Evolutionary conservation across 2,888 invertebrate genomes (phyloP).

Genomic region (Baccha elongata): DNA sequence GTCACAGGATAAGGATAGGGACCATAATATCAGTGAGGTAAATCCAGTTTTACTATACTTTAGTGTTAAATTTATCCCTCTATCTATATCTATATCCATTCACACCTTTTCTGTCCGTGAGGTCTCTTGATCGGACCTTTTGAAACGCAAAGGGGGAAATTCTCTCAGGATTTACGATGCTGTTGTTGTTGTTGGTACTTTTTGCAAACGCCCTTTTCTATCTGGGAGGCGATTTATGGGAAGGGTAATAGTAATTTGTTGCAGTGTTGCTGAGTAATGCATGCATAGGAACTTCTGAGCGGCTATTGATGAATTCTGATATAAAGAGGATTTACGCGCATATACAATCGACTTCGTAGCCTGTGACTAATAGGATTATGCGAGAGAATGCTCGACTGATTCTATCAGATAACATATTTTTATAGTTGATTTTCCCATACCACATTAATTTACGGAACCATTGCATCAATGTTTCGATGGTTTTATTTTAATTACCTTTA

Average conservation of each 20-base stretch:
- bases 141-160: conserved; percentile 6
- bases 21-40: not conserved
- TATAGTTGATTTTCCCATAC: conserved; percentile 50
- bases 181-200: not conserved
- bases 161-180: not conserved
- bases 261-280: conserved; percentile 29
- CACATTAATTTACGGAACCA: conserved; percentile 15
- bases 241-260: conserved; percentile 60
- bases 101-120: conserved; percentile 48
- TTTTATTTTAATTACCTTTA: conserved; percentile 41
- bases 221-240: conserved; percentile 35
- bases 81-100: conserved; percentile 25
- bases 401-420: conserved; percentile 28
- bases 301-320: conserved; percentile 32
- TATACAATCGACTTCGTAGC: not conserved
- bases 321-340: conserved; percentile 35
- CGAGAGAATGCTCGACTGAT: conserved; percentile 30
- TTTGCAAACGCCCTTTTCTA: conserved; percentile 37
- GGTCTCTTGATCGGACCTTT: conserved; percentile 36
- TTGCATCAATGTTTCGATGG: conserved; percentile 36
- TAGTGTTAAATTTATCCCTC: conserved; percentile 22
- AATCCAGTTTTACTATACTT: not conserved
- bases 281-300: not conserved
- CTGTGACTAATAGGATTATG: conserved; percentile 63
- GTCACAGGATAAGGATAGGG: conserved; percentile 11